Conservation (phyloP, 2,113 vertebrate genomes). For the Channa maculata region DNA sequence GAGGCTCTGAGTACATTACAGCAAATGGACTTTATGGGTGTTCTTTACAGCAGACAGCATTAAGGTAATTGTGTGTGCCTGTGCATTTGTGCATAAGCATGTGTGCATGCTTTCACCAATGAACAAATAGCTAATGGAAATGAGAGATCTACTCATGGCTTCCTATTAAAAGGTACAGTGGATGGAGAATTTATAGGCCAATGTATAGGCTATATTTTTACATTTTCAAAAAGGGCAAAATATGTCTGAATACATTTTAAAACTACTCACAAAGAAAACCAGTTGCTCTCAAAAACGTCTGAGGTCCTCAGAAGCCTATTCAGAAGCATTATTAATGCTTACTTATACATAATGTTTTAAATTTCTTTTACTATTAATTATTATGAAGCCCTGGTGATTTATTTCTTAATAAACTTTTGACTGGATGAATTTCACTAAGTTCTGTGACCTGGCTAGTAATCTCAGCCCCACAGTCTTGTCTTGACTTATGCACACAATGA, state of each 20-base stretch:
- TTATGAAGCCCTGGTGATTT: background rate
- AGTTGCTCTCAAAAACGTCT: no score
- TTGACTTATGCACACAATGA: constrained; percentile 30
- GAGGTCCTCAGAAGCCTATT: no score
- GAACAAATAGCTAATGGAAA: constrained; percentile 49
- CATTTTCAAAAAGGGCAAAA: background rate
- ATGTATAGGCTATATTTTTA: no score
- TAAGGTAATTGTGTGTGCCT: constrained; percentile 81
- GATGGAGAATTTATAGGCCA: background rate
- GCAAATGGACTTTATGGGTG: constrained; percentile 83
- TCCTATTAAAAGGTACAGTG: constrained; percentile 9
- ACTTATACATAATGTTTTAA: background rate
- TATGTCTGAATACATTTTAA: background rate
- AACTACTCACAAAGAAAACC: no score
- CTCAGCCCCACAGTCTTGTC: constrained; percentile 24
- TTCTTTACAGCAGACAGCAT: constrained; percentile 80
- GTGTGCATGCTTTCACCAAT: constrained; percentile 21
- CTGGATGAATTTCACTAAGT: constrained; percentile 15
- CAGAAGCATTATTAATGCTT: no score
- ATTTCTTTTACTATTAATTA: no score
- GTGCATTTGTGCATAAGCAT: constrained; percentile 14
- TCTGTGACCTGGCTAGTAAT: background rate
- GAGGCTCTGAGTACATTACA: constrained; percentile 71
- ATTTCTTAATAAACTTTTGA: background rate
- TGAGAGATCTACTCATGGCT: constrained; percentile 24